Conservation (phyloP, 2,113 vertebrate species). For the Urocitellus parryii region DNA sequence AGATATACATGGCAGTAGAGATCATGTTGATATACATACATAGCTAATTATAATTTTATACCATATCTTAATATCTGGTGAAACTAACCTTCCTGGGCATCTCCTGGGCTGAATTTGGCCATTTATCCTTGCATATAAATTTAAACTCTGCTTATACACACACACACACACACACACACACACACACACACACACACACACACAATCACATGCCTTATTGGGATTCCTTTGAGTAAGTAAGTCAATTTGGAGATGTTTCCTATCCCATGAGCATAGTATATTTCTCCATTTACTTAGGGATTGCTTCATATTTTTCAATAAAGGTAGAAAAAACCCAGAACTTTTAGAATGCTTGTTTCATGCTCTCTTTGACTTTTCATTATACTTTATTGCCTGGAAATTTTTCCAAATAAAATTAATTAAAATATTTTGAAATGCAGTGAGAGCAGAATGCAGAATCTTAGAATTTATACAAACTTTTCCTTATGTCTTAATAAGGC, state of each 20-base stretch:
- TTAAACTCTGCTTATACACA: not conserved
- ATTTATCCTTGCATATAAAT: not conserved
- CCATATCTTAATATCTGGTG: no score
- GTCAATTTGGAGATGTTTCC: not conserved
- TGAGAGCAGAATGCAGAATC: not conserved
- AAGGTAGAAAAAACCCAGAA: not conserved
- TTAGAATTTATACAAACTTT: not conserved
- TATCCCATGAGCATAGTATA: not conserved
- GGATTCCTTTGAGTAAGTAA: not conserved
- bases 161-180: no score
- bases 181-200: no score
- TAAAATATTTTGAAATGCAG: conserved; percentile 47
- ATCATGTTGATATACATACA: no score
- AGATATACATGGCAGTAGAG: no score
- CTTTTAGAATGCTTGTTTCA: not conserved
- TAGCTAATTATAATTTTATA: not conserved
- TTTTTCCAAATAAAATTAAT: conserved; percentile 19
- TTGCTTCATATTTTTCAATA: not conserved
- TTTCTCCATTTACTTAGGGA: not conserved
- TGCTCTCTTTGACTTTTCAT: not conserved
- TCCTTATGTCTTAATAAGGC: not conserved
- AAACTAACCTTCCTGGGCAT: not conserved
- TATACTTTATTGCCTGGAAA: not conserved
- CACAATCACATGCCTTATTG: not conserved
- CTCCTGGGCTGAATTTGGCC: not conserved